phyloP scores from a whole-genome alignment of 1,140 invertebrate species.

The Hylaeus volcanicus region DNA sequence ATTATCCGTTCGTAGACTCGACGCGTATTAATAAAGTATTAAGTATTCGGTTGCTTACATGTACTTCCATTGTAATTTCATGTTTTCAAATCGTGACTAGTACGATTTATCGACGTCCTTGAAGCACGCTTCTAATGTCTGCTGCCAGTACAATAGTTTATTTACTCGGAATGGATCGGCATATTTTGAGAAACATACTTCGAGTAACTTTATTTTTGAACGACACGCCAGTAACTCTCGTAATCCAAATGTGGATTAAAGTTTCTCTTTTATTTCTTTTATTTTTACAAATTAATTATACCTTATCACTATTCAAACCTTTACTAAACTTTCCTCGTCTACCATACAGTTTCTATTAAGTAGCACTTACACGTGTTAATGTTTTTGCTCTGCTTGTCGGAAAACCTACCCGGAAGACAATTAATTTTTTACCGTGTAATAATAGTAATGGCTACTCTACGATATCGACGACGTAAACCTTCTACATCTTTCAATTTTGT shows the following conservation, averaged over 20 bases:
- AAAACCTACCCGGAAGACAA: not conserved
- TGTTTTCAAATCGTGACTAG: conserved; percentile 34
- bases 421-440: not conserved
- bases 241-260: not conserved
- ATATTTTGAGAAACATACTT: conserved; percentile 3
- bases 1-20: not conserved
- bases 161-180: not conserved
- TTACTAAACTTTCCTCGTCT: not conserved
- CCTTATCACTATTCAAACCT: not conserved
- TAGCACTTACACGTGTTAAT: not conserved
- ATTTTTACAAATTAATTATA: too few relatives aligned
- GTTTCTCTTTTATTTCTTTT: too few relatives aligned
- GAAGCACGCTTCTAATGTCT: conserved; percentile 3
- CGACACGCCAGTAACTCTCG: not conserved
- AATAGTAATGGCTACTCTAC: not conserved
- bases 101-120: conserved; percentile 38
- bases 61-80: conserved; percentile 16
- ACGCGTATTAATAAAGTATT: not conserved
- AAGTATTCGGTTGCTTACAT: conserved; percentile 11
- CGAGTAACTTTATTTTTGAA: not conserved
- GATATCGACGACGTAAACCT: too few relatives aligned
- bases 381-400: not conserved
- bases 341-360: not conserved
- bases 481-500: not conserved
- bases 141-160: not conserved